phyloP scores from a whole-genome alignment of 2,113 vertebrate genomes.

The Orthonyx spaldingii region DNA sequence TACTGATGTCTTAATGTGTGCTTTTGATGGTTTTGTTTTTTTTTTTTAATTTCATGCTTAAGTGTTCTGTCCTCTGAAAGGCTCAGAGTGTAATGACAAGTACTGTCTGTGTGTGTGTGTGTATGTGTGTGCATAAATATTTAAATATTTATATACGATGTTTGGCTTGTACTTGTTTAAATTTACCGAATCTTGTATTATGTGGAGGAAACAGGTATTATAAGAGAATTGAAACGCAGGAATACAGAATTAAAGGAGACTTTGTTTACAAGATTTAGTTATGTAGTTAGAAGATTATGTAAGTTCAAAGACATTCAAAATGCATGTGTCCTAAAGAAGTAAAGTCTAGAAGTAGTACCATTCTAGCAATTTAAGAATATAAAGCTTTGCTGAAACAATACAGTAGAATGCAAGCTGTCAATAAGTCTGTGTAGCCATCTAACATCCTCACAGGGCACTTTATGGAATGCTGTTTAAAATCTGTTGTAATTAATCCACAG shows the following conservation, averaged over 20 bases:
- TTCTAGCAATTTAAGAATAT: neutral
- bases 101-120: neutral
- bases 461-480: conserved; percentile 6
- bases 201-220: neutral
- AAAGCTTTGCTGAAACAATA: neutral
- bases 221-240: neutral
- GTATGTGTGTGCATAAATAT: neutral
- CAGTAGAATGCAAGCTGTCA: neutral
- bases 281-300: neutral
- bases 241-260: neutral
- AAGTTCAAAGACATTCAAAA: neutral
- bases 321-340: neutral
- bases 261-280: neutral
- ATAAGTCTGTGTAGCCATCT: neutral
- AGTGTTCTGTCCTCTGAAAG: neutral
- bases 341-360: neutral
- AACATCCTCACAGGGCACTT: neutral
- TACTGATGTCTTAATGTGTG: neutral
- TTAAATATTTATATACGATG: neutral
- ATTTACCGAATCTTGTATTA: conserved; percentile 18
- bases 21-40: neutral
- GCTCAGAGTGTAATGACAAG: conserved; percentile 20
- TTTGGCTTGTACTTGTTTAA: conserved; percentile 27
- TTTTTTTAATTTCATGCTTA: neutral
- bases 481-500: neutral